Base-by-base conservation (phyloP, 1,140 invertebrate species). In the Drosophila subpulchrella region DNA sequence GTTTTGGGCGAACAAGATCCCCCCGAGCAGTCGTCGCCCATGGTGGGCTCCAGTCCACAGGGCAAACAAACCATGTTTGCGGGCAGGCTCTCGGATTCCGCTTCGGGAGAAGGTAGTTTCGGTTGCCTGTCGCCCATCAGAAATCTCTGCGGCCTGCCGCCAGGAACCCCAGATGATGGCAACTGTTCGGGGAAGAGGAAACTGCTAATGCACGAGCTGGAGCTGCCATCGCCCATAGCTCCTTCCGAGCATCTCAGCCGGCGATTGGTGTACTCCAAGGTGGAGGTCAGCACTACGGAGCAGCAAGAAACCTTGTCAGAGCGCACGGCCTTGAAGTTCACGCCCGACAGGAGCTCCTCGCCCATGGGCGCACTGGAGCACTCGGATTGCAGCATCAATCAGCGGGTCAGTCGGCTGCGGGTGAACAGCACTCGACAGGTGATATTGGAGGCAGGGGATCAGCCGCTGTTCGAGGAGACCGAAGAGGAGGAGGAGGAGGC, bases 41-140 rank as follows among this genome's bases (percentile, higher is more conserved):
- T 91, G 76, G 75, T 81, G n/a, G 84, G 84, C 7, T 89, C 84
- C 6, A 89, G 84, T 84, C 84, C 85, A 2, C 81, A 89, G 34
- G 63, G 39, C 38, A 89, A 89, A 59, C 84, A 89, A 38, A 90
- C 77, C 0, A 48, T 79, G 10, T 84, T 91, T 15, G 85, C 82
- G 6, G 85, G 86, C 3, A 81, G 90, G n/a, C 60, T 92, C 0
- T 91, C 90, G 0, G 85, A 91, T 11, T 81, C 91, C 0, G 48
- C 62, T 5, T 68, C 85, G 3, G 65, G 80, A 11, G 84, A 82
- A 17, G 72, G 46, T n/a, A 88, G 76, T 32, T 91, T 92, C 57
- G 91, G 90, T 10, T 90, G 81, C 7, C 76, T 92, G 2, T 92
- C 91, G 10, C 91, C 91, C 13, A 92, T 92, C 8, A 70, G 90